Base-by-base conservation (phyloP, 2,888 invertebrate genomes). In the Ferrisia virgata region DNA sequence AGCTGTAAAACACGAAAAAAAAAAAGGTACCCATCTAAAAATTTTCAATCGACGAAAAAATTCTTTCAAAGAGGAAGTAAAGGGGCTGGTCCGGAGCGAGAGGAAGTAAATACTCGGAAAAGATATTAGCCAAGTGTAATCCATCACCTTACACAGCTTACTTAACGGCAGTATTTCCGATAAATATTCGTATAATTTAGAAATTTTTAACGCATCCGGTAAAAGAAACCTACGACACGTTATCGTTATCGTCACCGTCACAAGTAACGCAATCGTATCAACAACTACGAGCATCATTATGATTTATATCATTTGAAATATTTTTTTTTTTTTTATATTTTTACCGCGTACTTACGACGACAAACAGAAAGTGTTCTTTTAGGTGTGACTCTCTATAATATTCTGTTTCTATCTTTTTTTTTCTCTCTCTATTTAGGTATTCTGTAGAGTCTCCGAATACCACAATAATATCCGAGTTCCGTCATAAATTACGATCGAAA, bases 161-260 rank as follows among this genome's bases (percentile, higher is more conserved):
- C 2, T 13, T 43, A 47, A 18, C 18, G 11, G 2, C 2, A 11
- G 18, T 47, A 47, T 64, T 64, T 9, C 58, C 58, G 11, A 64
- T 64, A 64, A 64, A 64, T 64, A 64, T 64, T 64, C 58, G 58
- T 64, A 13, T 28, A 28, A 64, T 64, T 64, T 64, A 64, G 58
- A 64, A 64, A 64, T 64, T 64, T 28, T 11, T 11, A 8, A 11
- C 28, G 28, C 11, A 22, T 64, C 58, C 25, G 58, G 47, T 47
- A 47, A 47, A 64, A 4, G 13, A 64, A 0, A 13, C 8, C 9
- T 13, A 28, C 11, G 58, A 64, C 58, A 64, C 58, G 58, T 64
- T 18, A 47, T 43, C n/a, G n/a, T n/a, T n/a, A n/a, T n/a, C n/a
- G n/a, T n/a, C n/a, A n/a, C n/a, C n/a, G 43, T 1, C 9, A 43